Conservation (phyloP, 2,888 invertebrate genomes). For the Cryptus armator region DNA sequence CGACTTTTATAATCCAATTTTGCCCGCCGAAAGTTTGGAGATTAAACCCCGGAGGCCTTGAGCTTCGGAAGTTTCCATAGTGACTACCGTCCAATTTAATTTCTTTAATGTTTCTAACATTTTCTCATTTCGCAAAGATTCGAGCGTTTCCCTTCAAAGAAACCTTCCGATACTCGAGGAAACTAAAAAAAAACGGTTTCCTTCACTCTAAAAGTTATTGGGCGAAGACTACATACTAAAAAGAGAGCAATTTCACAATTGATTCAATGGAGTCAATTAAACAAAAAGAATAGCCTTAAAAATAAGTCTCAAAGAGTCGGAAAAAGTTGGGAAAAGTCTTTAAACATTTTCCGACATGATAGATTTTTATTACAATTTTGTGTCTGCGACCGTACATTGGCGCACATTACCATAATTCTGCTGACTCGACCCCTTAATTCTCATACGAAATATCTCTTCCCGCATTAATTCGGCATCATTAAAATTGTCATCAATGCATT, state of each 20-base stretch:
- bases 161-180: not conserved
- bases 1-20: slow-evolving; percentile 55
- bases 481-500: slow-evolving; percentile 32
- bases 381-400: too few relatives aligned
- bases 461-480: not conserved
- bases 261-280: too few relatives aligned
- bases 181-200: not conserved
- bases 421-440: not conserved
- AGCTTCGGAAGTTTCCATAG: slow-evolving; percentile 27
- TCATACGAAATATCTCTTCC: not conserved
- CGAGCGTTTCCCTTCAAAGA: not conserved
- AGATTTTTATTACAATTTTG: too few relatives aligned
- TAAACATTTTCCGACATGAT: too few relatives aligned
- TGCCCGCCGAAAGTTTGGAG: slow-evolving; percentile 32
- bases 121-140: not conserved
- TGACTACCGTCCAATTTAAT: slow-evolving; percentile 9
- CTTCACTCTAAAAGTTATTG: not conserved
- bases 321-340: too few relatives aligned
- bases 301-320: too few relatives aligned
- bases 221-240: not conserved
- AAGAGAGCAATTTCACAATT: not conserved
- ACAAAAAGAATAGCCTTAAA: too few relatives aligned
- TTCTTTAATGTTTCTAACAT: not conserved
- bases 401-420: too few relatives aligned
- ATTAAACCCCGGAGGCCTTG: slow-evolving; percentile 41